Percentiles rank a stretch among this genome's conserved stretches.
These are phyloP conservation scores for Alauda arvensis DNA, from an alignment of 2,797 vertebrate species.

Conservation along the genomic window DNA sequence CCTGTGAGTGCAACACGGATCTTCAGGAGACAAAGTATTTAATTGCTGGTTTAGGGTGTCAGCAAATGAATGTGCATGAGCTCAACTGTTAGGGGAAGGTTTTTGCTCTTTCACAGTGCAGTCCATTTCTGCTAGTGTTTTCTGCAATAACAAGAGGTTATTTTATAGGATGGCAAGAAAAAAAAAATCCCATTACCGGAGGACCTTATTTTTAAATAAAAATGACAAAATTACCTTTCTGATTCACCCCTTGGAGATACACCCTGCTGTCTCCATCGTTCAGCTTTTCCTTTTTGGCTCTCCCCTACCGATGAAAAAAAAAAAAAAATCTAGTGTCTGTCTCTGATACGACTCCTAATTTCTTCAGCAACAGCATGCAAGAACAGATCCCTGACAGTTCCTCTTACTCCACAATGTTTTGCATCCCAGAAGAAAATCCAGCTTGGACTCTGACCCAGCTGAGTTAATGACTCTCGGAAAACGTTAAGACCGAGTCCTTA, in stretches of 20 bases:
- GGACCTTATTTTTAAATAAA: slow-evolving; percentile 41
- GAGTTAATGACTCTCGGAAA: slow-evolving; percentile 19
- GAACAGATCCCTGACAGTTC: background rate
- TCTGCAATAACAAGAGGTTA: background rate
- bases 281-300: background rate
- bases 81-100: background rate
- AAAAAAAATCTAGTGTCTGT: background rate
- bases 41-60: slow-evolving; percentile 6
- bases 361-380: background rate
- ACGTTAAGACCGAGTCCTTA: background rate
- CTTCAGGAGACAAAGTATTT: background rate
- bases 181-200: slow-evolving; percentile 12
- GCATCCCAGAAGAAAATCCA: background rate
- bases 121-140: background rate
- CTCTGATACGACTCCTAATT: background rate
- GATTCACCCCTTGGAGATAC: slow-evolving; percentile 13
- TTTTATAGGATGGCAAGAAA: background rate
- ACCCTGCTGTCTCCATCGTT: background rate
- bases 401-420: background rate
- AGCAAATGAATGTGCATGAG: background rate
- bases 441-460: background rate
- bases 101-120: background rate
- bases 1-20: background rate
- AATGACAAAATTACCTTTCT: slow-evolving; percentile 22
- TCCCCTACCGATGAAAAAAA: background rate